Conservation (phyloP, 2,888 invertebrate species). For the Saturnia pavonia region DNA sequence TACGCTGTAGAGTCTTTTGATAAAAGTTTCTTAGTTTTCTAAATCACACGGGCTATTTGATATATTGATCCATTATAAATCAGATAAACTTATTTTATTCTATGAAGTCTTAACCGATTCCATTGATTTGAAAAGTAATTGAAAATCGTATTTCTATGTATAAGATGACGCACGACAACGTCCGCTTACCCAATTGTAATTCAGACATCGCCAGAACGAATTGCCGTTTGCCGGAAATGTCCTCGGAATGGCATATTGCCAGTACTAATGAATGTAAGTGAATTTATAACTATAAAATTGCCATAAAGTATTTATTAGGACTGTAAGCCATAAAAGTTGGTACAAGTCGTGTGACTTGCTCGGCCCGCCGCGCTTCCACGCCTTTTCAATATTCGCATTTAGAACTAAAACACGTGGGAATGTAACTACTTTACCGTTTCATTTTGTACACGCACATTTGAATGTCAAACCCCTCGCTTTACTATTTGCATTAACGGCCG, state of each 20-base stretch:
- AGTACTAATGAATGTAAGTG: slow-evolving; percentile 58
- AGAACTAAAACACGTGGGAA: slow-evolving; percentile 61
- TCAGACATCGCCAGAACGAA: slow-evolving; percentile 68
- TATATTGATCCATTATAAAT: slow-evolving; percentile 29
- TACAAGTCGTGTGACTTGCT: slow-evolving; percentile 29
- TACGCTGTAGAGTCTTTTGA: neutral
- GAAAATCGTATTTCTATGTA: slow-evolving; percentile 3
- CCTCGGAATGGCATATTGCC: slow-evolving; percentile 69
- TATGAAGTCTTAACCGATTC: neutral
- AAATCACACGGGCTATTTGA: neutral
- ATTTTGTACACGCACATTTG: slow-evolving; percentile 51
- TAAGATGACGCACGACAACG: slow-evolving; percentile 62
- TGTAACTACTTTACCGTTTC: slow-evolving; percentile 46
- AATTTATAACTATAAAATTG: slow-evolving; percentile 48
- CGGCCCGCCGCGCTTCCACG: slow-evolving; percentile 21
- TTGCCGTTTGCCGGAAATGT: slow-evolving; percentile 68
- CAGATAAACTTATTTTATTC: no score
- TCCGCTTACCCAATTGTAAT: slow-evolving; percentile 62
- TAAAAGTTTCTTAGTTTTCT: neutral
- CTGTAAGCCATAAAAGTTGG: slow-evolving; percentile 28
- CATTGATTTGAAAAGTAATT: slow-evolving; percentile 2
- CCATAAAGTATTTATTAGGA: slow-evolving; percentile 31
- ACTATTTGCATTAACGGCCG: slow-evolving; percentile 47
- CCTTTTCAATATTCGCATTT: slow-evolving; percentile 38
- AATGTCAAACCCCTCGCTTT: slow-evolving; percentile 56